phyloP scores from a whole-genome alignment of 2,888 invertebrate species.

The Trichogramma dendrolimi region DNA sequence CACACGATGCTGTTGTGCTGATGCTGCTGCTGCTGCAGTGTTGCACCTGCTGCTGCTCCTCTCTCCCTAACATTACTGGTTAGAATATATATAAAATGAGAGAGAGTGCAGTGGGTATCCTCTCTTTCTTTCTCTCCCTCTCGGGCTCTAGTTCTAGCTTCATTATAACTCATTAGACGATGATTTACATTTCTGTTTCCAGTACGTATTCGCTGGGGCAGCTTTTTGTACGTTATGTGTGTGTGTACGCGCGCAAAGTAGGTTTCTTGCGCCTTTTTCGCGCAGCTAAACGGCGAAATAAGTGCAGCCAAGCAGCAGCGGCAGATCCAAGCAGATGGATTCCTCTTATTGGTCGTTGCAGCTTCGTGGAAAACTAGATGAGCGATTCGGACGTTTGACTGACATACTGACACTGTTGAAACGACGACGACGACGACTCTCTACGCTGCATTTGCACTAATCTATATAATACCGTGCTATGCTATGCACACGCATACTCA shows the following conservation, averaged over 20 bases:
- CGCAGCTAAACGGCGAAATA: too few species aligned
- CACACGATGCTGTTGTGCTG: slow-evolving; percentile 48
- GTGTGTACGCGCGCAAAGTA: too few species aligned
- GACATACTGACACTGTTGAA: slow-evolving; percentile 22
- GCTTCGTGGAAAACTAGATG: too few species aligned
- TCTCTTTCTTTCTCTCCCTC: slow-evolving; percentile 2
- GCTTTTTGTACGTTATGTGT: neutral
- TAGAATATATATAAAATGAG: too few species aligned
- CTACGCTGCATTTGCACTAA: too few species aligned
- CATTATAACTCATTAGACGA: slow-evolving; percentile 25
- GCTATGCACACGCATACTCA: too few species aligned
- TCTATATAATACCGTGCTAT: too few species aligned
- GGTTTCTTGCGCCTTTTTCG: too few species aligned
- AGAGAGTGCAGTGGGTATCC: too few species aligned
- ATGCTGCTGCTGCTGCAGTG: slow-evolving; percentile 39
- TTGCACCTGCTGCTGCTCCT: slow-evolving; percentile 36
- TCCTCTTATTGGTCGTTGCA: too few species aligned
- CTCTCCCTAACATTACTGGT: neutral
- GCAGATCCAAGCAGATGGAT: too few species aligned
- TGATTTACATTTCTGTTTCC: slow-evolving; percentile 23
- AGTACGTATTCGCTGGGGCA: neutral
- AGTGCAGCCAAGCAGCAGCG: too few species aligned
- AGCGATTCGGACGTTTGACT: slow-evolving; percentile 2
- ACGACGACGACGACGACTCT: neutral
- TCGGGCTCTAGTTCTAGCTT: neutral